A percentile compares a stretch with the other conserved stretches of the same genome.
phyloP scores from a whole-genome alignment of 1,140 invertebrate species.

The Scaptomyza pallida region DNA sequence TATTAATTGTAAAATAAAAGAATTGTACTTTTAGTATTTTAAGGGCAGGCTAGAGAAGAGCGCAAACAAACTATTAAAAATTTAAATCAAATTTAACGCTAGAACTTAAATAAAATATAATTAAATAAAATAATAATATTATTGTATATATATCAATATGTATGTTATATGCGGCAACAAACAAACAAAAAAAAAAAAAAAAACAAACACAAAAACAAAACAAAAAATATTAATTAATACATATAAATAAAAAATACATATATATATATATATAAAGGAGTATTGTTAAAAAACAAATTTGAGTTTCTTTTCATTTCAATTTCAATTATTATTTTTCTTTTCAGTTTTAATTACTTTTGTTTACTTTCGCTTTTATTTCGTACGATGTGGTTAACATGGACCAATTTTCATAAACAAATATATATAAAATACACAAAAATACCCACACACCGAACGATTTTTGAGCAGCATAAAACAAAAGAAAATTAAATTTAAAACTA shows the following conservation, averaged over 20 bases:
- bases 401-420: constrained; percentile 67
- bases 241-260: constrained; percentile 68
- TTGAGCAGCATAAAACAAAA: constrained; percentile 24
- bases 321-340: neutral
- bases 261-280: constrained; percentile 55
- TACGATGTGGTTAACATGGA: constrained; percentile 80
- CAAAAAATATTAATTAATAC: constrained; percentile 72
- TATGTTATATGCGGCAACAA: constrained; percentile 76
- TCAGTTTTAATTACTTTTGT: constrained; percentile 1
- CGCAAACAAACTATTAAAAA: constrained; percentile 78
- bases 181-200: constrained; percentile 49
- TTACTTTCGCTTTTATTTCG: constrained; percentile 37
- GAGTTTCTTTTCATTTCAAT: constrained; percentile 24
- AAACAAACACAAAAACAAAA: constrained; percentile 33
- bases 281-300: constrained; percentile 70
- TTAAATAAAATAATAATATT: constrained; percentile 40
- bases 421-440: constrained; percentile 33
- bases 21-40: constrained; percentile 48
- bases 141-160: constrained; percentile 78
- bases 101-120: constrained; percentile 58
- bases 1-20: constrained; percentile 55
- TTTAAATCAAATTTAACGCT: constrained; percentile 80
- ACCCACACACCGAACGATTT: constrained; percentile 50
- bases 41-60: constrained; percentile 41
- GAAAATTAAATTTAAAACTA: constrained; percentile 19